Percentiles rank a stretch among this genome's conserved stretches.
Conservation (phyloP, 2,797 vertebrate genomes). For the Dromococcyx pavoninus region DNA sequence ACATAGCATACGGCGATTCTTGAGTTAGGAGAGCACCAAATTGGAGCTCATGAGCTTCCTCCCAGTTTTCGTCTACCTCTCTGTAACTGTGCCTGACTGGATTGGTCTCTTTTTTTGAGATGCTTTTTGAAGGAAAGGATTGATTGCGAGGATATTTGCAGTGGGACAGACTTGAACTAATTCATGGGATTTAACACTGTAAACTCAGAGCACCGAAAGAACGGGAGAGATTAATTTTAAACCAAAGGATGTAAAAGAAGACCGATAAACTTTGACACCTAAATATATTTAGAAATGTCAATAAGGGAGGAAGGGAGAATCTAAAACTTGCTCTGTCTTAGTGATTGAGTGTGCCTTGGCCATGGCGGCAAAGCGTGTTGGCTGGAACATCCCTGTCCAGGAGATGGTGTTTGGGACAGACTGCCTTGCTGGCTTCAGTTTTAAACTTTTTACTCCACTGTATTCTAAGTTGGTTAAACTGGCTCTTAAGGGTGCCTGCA, state of each 20-base stretch:
- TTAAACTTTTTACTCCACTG: background rate
- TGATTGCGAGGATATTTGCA: background rate
- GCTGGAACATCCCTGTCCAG: background rate
- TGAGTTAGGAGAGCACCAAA: background rate
- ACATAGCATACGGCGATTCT: too few relatives aligned
- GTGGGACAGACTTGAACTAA: background rate
- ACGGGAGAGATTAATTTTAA: background rate
- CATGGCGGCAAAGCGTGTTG: background rate
- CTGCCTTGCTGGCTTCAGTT: background rate
- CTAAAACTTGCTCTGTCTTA: background rate
- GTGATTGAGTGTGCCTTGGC: background rate
- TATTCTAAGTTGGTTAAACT: background rate
- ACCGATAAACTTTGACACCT: background rate
- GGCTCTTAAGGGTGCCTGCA: background rate
- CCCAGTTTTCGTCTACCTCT: background rate
- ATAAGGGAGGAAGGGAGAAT: background rate
- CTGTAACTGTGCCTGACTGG: background rate
- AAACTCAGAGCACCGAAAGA: fast-evolving
- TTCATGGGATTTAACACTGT: background rate
- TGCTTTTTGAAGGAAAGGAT: background rate
- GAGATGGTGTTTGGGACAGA: background rate
- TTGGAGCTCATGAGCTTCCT: background rate
- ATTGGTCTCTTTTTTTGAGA: background rate
- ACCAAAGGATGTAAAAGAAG: background rate
- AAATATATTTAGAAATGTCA: background rate